Evolutionary conservation across 2,113 vertebrate species (phyloP).

Genomic region (Cyanoderma ruficeps): DNA sequence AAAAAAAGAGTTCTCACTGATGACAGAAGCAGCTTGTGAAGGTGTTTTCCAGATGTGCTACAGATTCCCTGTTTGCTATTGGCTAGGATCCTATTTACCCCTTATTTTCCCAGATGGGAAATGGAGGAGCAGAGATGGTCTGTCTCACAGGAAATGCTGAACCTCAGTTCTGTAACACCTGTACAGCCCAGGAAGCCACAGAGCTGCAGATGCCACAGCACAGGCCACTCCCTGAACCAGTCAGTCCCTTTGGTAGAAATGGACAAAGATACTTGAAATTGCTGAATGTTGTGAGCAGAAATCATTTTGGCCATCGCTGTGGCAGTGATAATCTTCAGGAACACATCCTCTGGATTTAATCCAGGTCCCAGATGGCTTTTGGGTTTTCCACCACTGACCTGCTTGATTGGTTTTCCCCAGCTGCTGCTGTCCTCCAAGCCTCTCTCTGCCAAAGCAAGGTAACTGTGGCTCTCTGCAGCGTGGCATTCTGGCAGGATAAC

Average conservation of each 20-base stretch:
- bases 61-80: background rate
- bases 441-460: background rate
- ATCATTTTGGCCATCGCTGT: background rate
- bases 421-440: background rate
- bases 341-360: background rate
- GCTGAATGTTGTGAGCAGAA: background rate
- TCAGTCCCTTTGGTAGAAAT: background rate
- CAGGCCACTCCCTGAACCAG: background rate
- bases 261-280: background rate
- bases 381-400: background rate
- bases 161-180: background rate
- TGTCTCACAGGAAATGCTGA: background rate
- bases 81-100: background rate
- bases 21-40: background rate
- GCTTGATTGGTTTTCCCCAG: background rate
- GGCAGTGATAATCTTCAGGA: background rate
- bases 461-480: rapidly evolving
- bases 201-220: background rate
- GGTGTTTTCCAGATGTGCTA: background rate
- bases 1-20: background rate
- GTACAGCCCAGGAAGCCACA: background rate
- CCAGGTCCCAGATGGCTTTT: background rate
- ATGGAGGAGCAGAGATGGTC: background rate
- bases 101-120: background rate
- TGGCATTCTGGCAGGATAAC: background rate